Conservation (phyloP, 2,797 vertebrate species). For the Epinephelus coioides region DNA sequence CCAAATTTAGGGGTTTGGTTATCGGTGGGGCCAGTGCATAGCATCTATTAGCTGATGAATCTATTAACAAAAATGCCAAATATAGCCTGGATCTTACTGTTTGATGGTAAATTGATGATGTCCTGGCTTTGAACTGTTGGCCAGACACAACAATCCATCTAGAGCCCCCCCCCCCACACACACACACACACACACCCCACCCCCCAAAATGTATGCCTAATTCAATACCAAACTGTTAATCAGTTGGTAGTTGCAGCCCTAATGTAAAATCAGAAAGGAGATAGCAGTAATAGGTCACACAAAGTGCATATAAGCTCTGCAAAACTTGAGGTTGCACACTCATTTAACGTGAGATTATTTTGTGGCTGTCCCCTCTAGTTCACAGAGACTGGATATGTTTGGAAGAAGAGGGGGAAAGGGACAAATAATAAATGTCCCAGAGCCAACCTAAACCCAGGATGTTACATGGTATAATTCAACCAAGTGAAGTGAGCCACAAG, state of each 20-base stretch:
- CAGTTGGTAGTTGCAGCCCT: background rate
- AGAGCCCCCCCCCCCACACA: background rate
- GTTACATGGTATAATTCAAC: conserved; percentile 12
- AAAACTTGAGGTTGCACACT: background rate
- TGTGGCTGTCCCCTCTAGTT: background rate
- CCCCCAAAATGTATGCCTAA: background rate
- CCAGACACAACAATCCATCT: conserved; percentile 9
- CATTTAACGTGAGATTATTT: conserved; percentile 15
- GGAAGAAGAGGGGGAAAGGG: conserved; percentile 6
- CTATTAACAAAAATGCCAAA: background rate
- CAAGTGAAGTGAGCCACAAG: conserved; percentile 6
- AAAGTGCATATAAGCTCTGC: background rate
- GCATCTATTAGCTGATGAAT: too few species aligned
- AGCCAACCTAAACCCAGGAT: background rate
- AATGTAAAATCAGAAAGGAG: background rate
- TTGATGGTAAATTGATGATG: background rate
- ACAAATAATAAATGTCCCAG: conserved; percentile 29
- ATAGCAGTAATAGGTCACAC: background rate
- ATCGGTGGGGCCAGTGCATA: too few species aligned
- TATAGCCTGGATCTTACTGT: background rate
- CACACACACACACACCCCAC: too few species aligned
- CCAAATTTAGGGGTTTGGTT: too few species aligned
- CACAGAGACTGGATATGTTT: conserved; percentile 23
- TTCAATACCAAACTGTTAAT: background rate
- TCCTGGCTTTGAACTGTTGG: background rate